Conservation (phyloP, 2,888 invertebrate species). For the Acanthosepion esculentum region DNA sequence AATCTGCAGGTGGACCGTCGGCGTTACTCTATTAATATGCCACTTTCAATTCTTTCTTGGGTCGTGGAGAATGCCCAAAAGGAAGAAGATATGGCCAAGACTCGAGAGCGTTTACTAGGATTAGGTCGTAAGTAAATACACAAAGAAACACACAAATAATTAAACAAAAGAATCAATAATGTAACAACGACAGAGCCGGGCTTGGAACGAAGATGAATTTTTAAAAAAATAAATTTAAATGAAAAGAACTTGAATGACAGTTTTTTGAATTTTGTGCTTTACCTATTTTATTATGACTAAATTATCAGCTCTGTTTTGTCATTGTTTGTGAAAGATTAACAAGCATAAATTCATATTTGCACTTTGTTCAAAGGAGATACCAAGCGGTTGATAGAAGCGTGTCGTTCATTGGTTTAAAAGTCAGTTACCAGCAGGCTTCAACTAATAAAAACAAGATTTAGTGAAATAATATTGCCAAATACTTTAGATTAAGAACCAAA, state of each 20-base stretch:
- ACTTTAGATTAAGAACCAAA: neutral
- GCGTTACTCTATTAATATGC: neutral
- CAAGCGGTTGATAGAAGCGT: neutral
- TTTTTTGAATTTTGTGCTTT: neutral
- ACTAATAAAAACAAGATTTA: too few species aligned
- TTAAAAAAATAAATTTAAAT: neutral
- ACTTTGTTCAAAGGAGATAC: too few species aligned
- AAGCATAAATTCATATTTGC: neutral
- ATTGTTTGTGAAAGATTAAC: neutral
- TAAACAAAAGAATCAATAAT: neutral
- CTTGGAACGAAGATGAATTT: neutral
- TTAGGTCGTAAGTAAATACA: neutral
- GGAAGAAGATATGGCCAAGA: neutral
- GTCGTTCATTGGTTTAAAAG: neutral
- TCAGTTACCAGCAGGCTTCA: neutral
- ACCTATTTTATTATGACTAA: neutral
- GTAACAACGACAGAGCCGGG: constrained; percentile 7
- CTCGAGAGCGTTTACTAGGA: neutral
- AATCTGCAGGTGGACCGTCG: neutral
- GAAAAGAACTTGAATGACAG: neutral
- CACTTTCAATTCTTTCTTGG: neutral
- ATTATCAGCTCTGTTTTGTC: neutral
- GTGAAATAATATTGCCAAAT: neutral
- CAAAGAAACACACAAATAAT: neutral
- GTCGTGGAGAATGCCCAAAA: neutral